Conservation (phyloP, 2,797 vertebrate genomes). For the Nannoperca australis region DNA sequence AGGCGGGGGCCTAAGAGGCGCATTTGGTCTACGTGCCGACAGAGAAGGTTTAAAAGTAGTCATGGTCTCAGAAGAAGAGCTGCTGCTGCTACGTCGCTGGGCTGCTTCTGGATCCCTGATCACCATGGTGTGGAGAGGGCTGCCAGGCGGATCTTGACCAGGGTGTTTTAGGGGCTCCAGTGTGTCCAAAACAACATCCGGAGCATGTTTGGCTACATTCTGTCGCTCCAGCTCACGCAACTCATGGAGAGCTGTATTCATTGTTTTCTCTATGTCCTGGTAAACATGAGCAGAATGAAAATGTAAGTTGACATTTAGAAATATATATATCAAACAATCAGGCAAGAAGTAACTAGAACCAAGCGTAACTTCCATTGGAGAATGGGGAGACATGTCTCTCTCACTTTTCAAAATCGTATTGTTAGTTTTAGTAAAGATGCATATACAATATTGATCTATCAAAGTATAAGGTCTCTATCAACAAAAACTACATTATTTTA, state of each 20-base stretch:
- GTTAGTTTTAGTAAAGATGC: neutral
- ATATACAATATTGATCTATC: neutral
- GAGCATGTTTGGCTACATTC: conserved; percentile 95
- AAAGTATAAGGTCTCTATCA: neutral
- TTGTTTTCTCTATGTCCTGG: conserved; percentile 98
- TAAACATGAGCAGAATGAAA: conserved; percentile 36
- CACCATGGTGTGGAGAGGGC: conserved; percentile 94
- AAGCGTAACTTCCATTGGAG: neutral
- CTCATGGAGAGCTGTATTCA: conserved; percentile 95
- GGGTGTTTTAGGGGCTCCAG: conserved; percentile 94
- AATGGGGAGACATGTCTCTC: neutral
- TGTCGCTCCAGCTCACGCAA: conserved; percentile 94
- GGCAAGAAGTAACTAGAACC: neutral
- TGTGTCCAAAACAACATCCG: conserved; percentile 95
- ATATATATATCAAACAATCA: neutral
- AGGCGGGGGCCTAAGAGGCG: conserved; percentile 91
- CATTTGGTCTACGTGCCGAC: conserved; percentile 87
- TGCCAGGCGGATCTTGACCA: conserved; percentile 79
- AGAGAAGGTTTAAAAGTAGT: conserved; percentile 94
- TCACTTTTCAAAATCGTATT: neutral
- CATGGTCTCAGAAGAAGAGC: conserved; percentile 93
- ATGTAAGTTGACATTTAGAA: neutral
- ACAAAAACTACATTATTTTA: neutral
- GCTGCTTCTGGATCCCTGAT: conserved; percentile 94
- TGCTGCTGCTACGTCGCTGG: conserved; percentile 92